Percentiles rank a stretch among this genome's conserved stretches.
phyloP scores from a whole-genome alignment of 2,888 invertebrate species.

The Yponomeuta malinellus region DNA sequence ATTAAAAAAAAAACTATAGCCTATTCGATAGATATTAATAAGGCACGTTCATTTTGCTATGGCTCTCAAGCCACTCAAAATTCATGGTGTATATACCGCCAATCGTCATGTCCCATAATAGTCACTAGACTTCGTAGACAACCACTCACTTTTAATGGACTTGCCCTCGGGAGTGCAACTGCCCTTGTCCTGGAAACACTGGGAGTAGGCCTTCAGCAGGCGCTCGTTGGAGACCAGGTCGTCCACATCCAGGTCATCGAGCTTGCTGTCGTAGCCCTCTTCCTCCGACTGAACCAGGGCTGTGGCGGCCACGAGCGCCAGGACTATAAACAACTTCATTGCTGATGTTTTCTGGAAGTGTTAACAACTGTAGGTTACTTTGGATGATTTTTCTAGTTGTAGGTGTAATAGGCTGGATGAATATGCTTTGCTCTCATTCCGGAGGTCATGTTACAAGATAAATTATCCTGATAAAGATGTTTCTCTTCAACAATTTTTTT shows the following conservation, averaged over 20 bases:
- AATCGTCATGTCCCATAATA: too few species aligned
- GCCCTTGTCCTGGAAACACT: slow-evolving; percentile 36
- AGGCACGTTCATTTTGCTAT: too few species aligned
- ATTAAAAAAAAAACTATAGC: too few species aligned
- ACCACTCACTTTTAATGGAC: slow-evolving; percentile 39
- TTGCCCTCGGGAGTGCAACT: slow-evolving; percentile 43
- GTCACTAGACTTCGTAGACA: too few species aligned
- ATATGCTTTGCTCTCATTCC: background rate
- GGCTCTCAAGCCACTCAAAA: too few species aligned
- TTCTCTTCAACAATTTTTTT: too few species aligned
- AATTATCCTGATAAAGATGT: too few species aligned
- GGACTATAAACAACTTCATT: slow-evolving; percentile 36
- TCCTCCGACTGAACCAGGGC: slow-evolving; percentile 31
- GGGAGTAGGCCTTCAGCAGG: slow-evolving; percentile 30
- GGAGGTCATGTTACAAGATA: too few species aligned
- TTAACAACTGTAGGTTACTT: too few species aligned
- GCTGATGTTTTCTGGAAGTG: background rate
- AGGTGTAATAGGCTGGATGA: background rate
- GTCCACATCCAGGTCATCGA: slow-evolving; percentile 37
- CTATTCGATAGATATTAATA: too few species aligned
- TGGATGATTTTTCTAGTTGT: background rate
- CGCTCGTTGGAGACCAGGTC: slow-evolving; percentile 30
- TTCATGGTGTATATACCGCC: too few species aligned
- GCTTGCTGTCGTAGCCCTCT: slow-evolving; percentile 32
- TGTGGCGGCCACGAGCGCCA: slow-evolving; percentile 28